These are phyloP conservation scores for Lerista edwardsae DNA, from an alignment of 2,797 vertebrate species.

Conservation along the genomic window DNA sequence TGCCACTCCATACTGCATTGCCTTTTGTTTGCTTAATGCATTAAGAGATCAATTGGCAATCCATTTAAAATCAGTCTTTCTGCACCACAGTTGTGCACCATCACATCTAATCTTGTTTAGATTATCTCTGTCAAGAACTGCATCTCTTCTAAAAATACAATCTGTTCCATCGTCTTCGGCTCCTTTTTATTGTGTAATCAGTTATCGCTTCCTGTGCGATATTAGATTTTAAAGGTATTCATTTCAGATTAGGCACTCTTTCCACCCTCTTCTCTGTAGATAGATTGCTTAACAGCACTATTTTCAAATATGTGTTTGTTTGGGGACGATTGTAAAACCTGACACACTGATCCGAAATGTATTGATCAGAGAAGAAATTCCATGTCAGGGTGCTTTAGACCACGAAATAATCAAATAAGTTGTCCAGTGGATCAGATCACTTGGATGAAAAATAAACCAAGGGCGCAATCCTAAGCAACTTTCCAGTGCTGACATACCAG, in stretches of 20 bases:
- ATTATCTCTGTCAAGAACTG: constrained; percentile 49
- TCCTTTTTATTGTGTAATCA: constrained; percentile 7
- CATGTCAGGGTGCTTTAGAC: not conserved
- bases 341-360: not conserved
- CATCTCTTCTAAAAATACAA: constrained; percentile 35
- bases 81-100: constrained; percentile 24
- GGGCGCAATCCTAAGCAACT: no score
- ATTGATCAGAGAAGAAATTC: constrained; percentile 5
- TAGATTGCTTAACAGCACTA: not conserved
- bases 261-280: not conserved
- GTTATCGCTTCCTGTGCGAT: constrained; percentile 1
- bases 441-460: not conserved
- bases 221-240: constrained; percentile 26
- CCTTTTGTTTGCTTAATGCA: constrained; percentile 21
- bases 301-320: not conserved
- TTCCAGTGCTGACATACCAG: no score
- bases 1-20: not conserved
- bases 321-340: not conserved
- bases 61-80: constrained; percentile 38
- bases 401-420: not conserved
- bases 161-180: constrained; percentile 9
- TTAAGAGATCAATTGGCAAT: constrained; percentile 39
- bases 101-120: constrained; percentile 50
- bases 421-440: not conserved
- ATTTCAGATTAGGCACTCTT: constrained; percentile 19